Conservation (phyloP, 2,113 vertebrate species). For the Bos taurus region ARS-UCD2.0 NC_037337.1:91829001-91829500, state of each 20-base stretch:
- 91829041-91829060: background rate
- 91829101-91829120: background rate
- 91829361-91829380: background rate
- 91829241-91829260: background rate
- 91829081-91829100: background rate
- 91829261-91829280: background rate
- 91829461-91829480: background rate
- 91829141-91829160: background rate
- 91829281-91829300: background rate
- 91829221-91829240: background rate
- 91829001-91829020: background rate
- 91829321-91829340: background rate
- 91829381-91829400: background rate
- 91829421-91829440: background rate
- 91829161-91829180: background rate
- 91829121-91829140: background rate
- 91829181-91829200: background rate
- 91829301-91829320: background rate
- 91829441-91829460: background rate
- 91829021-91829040: background rate
- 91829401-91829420: background rate
- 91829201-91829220: background rate
- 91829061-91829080: background rate
- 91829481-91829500: background rate
- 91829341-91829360: background rate